Percentiles rank a stretch among this genome's conserved stretches.
Evolutionary conservation across 2,797 vertebrate species (phyloP).

Genomic region (Corythornis leucogaster): DNA sequence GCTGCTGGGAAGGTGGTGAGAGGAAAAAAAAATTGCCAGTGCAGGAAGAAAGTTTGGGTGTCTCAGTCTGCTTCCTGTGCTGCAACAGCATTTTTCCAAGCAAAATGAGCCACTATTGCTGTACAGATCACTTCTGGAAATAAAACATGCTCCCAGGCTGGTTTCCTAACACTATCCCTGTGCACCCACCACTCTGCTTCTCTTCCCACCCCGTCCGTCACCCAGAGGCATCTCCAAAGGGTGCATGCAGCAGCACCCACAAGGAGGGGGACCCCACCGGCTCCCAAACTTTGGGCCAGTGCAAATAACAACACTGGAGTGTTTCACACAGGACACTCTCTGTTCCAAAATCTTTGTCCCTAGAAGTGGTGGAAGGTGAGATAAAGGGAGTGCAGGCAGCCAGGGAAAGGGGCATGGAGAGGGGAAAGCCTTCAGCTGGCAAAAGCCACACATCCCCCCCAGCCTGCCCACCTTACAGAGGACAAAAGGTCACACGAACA

Average conservation of each 20-base stretch:
- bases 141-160: background rate
- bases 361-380: background rate
- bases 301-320: background rate
- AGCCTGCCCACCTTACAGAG: background rate
- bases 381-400: background rate
- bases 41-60: background rate
- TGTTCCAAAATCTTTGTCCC: background rate
- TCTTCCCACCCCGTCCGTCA: background rate
- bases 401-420: background rate
- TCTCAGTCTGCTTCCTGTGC: background rate
- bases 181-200: background rate
- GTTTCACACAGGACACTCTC: background rate
- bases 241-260: background rate
- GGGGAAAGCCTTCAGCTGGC: background rate
- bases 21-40: background rate
- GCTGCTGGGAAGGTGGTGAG: background rate
- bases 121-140: background rate
- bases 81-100: background rate
- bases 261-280: background rate
- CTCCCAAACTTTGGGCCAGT: background rate
- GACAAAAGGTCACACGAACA: background rate
- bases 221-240: background rate
- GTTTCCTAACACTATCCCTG: background rate
- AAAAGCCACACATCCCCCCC: background rate
- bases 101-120: background rate